Evolutionary conservation across 2,797 vertebrate genomes (phyloP), one percentile per base, ranked within the genome.

Genomic region (Sardinella longiceps): DNA sequence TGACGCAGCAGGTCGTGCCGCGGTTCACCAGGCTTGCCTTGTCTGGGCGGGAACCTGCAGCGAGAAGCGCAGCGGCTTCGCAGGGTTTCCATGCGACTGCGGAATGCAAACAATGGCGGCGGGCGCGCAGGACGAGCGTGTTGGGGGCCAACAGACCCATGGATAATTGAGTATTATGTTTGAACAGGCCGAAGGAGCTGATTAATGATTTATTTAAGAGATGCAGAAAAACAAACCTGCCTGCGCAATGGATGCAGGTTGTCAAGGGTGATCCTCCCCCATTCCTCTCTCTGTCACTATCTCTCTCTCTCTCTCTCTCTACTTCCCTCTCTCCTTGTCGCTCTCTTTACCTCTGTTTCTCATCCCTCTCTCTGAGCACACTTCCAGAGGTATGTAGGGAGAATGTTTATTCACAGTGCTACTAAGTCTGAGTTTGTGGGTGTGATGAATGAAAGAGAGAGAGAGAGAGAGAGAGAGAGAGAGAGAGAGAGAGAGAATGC

Each of bases 201-300:
- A 94, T 94, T 93, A 94, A 95, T 94, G 89, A 94, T 95, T 94
- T 91, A 94, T 94, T 91, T 85, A 86, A 90, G 88, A 74, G 30
- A 33, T 14, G 15, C 66, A 74, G 33, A 7, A 33, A 33, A 74
- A 74, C 66, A 66, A 18, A 30, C 63, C 43, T 43, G 43, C 43
- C 43, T 70, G 30, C 30, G 1, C 3, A 28, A 70, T 28, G 60
- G 46, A 48, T 50, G 48, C 12, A 15, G 18, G 30, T 30, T 63
- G 60, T 63, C 60, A 14, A 10, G 25, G 60, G 25, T 63, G n/a
- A 63, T 25, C 58, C 58, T 37, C 63, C 28, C 63, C 63, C 14
- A 11, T 30, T 5, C 3, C 60, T 66, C 28, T 60, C 56, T 60
- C n/a, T n/a, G 14, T 56, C 53, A 18, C 51, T 23, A 4, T 56